These are phyloP conservation scores for Cepaea nemoralis DNA, from an alignment of 1,140 invertebrate species.

Conservation along the genomic window DNA sequence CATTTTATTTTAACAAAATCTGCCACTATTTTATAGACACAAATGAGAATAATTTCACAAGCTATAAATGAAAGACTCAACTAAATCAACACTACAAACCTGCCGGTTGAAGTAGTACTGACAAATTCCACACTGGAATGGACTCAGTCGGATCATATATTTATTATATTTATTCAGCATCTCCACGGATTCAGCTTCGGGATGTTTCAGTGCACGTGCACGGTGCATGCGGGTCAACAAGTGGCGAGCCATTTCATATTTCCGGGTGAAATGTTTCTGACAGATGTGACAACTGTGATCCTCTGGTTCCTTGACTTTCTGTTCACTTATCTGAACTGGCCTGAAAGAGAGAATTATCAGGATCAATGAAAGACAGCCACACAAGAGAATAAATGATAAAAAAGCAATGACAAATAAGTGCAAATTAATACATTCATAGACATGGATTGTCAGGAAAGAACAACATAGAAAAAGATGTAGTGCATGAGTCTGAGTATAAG, in stretches of 20 bases:
- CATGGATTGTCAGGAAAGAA: too few relatives aligned
- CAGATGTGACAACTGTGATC: slow-evolving; percentile 68
- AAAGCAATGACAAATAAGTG: neutral
- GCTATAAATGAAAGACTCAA: too few relatives aligned
- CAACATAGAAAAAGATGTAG: too few relatives aligned
- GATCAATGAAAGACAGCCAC: too few relatives aligned
- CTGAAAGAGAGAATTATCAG: neutral
- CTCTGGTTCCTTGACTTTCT: slow-evolving; percentile 33
- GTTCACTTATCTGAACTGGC: neutral
- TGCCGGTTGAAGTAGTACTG: slow-evolving; percentile 85
- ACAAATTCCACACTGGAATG: slow-evolving; percentile 86
- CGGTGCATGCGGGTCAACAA: slow-evolving; percentile 62
- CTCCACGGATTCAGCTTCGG: slow-evolving; percentile 74
- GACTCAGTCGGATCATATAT: slow-evolving; percentile 82
- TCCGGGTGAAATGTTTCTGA: slow-evolving; percentile 61
- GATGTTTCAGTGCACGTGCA: slow-evolving; percentile 59
- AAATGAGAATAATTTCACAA: too few relatives aligned
- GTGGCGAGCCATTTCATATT: slow-evolving; percentile 64
- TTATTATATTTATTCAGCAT: slow-evolving; percentile 83
- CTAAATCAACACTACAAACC: neutral
- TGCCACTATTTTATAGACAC: too few relatives aligned
- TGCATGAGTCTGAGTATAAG: too few relatives aligned
- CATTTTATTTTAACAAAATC: too few relatives aligned
- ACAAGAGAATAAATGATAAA: too few relatives aligned
- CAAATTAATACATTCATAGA: too few relatives aligned